Evolutionary conservation across 2,888 invertebrate genomes (phyloP), one percentile per base, ranked within the genome.

Genomic region (Agrotis puta): DNA sequence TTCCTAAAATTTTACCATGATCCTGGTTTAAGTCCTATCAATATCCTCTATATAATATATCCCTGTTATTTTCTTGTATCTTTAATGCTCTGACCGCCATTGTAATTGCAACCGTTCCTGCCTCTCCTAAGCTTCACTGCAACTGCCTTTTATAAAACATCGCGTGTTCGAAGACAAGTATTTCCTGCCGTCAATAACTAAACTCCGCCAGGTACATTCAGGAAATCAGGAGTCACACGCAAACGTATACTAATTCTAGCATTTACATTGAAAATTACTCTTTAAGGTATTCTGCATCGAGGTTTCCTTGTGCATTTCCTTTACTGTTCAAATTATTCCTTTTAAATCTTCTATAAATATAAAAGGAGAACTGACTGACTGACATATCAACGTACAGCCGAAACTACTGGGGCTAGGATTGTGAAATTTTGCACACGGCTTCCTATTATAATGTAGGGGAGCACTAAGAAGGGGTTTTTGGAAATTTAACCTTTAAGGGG

Each of bases 131-230:
- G n/a, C 24, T 27, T 20, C 43, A 24, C 67, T 74, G 61, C 62
- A 54, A 57, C 27, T 66, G 67, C 54, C 63, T 47, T 58, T 54
- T 57, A 72, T 61, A 67, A 66, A 20, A 64, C 64, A 69, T 81
- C 61, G 82, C 81, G 82, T 82, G 82, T 56, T 54, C 11, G 54
- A 45, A 47, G 22, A 43, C 47, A 63, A 66, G 57, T 64, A 68
- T 77, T 71, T 82, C 81, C 74, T 66, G 70, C 51, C 59, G 39
- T 61, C 62, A 66, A 70, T 56, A 70, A 56, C 53, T 59, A 43
- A 67, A 80, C 64, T 69, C 56, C 39, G 62, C 54, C 48, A 66
- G 56, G 51, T 74, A 74, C 39, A 69, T 27, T 33, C 54, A 57
- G 16, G n/a, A 64, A 56, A n/a, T 56, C 33, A 33, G 50, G 47